Conservation (phyloP, 2,888 invertebrate species). For the Ornithoptera alexandrae region DNA sequence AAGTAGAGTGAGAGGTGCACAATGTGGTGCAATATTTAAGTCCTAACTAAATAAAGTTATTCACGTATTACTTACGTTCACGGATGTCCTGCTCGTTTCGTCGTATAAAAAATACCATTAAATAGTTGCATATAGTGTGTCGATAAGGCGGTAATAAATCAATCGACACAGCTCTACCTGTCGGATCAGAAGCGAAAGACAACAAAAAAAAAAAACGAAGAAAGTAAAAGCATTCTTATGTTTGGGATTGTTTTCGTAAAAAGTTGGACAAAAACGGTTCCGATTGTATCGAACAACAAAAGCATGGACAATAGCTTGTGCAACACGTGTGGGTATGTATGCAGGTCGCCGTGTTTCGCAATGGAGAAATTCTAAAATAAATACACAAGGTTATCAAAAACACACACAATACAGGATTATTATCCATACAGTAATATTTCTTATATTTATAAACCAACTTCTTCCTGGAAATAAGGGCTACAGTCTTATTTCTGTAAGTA, state of each 20-base stretch:
- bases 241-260: conserved; percentile 52
- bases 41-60: too few species aligned
- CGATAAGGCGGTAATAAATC: conserved; percentile 2
- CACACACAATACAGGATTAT: conserved; percentile 25
- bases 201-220: conserved; percentile 47
- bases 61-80: too few species aligned
- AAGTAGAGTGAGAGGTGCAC: too few species aligned
- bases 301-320: conserved; percentile 50
- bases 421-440: background rate
- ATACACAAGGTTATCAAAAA: conserved; percentile 33
- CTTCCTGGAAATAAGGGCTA: too few species aligned
- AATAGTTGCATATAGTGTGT: background rate
- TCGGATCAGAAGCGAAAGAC: conserved; percentile 33
- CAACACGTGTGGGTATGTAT: conserved; percentile 53
- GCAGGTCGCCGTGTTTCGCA: conserved; percentile 42
- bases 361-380: conserved; percentile 29
- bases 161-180: conserved; percentile 24
- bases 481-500: too few species aligned
- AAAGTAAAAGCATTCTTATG: conserved; percentile 71
- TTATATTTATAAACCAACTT: too few species aligned
- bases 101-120: background rate
- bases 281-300: conserved; percentile 28
- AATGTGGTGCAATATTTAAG: too few species aligned
- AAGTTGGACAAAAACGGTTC: conserved; percentile 26
- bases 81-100: background rate